A percentile compares a stretch with the other conserved stretches of the same genome.
Evolutionary conservation across 2,888 invertebrate species (phyloP).

Genomic region (Drosophila bunnanda): DNA sequence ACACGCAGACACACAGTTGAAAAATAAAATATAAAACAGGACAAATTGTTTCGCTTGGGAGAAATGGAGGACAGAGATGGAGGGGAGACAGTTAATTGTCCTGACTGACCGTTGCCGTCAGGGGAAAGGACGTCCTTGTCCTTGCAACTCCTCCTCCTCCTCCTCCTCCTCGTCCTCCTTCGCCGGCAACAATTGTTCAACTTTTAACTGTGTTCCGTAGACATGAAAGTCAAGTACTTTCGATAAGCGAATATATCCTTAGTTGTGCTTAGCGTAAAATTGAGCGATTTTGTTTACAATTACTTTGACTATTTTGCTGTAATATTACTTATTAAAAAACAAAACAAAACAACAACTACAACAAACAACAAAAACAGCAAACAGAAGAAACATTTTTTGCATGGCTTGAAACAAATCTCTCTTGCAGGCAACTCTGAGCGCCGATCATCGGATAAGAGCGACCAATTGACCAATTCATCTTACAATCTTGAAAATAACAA

Average conservation of each 20-base stretch:
- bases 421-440: constrained; percentile 85
- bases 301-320: constrained; percentile 7
- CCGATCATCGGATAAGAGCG: constrained; percentile 85
- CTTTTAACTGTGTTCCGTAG: constrained; percentile 20
- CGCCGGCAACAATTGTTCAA: constrained; percentile 11
- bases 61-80: constrained; percentile 9
- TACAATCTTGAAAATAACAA: constrained; percentile 84
- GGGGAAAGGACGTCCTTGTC: constrained; percentile 4
- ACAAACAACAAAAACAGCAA: constrained; percentile 32
- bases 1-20: constrained; percentile 18
- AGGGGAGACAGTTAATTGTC: constrained; percentile 21
- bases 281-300: constrained; percentile 13
- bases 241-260: constrained; percentile 8
- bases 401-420: constrained; percentile 85
- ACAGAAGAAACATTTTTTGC: constrained; percentile 76
- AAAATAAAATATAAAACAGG: constrained; percentile 8
- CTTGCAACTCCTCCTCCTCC: neutral
- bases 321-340: constrained; percentile 19
- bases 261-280: constrained; percentile 25
- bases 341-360: constrained; percentile 12
- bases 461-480: constrained; percentile 84
- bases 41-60: constrained; percentile 39
- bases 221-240: constrained; percentile 13
- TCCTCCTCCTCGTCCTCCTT: neutral
- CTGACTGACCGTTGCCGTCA: constrained; percentile 21